phyloP scores from a whole-genome alignment of 2,888 invertebrate species.

The Laothoe populi region DNA sequence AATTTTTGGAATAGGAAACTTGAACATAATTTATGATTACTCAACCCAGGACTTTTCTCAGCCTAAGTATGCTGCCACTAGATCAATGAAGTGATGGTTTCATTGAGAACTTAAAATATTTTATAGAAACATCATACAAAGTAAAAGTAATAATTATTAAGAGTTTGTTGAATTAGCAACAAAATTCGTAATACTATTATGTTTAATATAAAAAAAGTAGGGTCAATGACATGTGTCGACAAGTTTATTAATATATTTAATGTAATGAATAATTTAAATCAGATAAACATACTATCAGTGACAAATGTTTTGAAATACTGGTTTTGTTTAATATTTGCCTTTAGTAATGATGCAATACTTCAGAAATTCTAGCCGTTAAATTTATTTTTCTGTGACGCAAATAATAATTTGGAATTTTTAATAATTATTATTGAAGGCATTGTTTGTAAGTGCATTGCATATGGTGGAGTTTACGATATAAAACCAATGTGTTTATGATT shows the following conservation, averaged over 20 bases:
- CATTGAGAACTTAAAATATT: too few species aligned
- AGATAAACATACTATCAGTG: neutral
- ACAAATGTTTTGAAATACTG: neutral
- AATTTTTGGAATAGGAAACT: too few species aligned
- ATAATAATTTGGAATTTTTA: neutral
- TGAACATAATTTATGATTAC: too few species aligned
- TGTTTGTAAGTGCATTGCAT: too few species aligned
- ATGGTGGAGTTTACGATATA: too few species aligned
- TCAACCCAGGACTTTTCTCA: too few species aligned
- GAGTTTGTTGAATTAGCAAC: neutral
- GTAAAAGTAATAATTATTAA: too few species aligned
- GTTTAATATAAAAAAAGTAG: too few species aligned
- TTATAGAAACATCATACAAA: too few species aligned
- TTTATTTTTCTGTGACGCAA: neutral
- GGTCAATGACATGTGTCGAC: conserved; percentile 1
- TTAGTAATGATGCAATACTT: neutral
- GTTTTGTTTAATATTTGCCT: neutral
- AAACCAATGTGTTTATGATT: neutral
- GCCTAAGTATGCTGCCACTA: too few species aligned
- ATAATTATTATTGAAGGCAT: neutral
- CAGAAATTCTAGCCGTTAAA: neutral
- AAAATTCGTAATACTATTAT: too few species aligned
- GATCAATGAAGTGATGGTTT: too few species aligned
- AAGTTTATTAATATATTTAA: neutral
- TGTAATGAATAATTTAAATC: conserved; percentile 5